These are phyloP conservation scores for Enhydra lutris DNA, from an alignment of 2,113 vertebrate species.

Conservation along the genomic window DNA sequence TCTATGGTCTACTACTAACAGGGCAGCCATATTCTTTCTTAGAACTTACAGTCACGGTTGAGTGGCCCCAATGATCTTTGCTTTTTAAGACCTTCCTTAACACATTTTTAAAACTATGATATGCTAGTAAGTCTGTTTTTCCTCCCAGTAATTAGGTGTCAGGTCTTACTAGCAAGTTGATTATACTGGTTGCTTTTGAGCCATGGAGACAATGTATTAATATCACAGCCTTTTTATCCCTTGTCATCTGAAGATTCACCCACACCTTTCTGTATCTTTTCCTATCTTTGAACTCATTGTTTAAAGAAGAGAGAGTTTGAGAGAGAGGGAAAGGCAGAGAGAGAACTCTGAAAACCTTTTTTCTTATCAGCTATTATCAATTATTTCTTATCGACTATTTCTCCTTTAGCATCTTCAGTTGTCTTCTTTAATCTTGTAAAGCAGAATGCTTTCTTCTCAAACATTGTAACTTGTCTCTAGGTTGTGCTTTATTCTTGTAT, in stretches of 20 bases:
- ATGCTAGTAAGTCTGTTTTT: background rate
- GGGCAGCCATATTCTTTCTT: background rate
- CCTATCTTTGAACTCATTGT: background rate
- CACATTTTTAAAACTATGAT: background rate
- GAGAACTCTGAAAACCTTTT: background rate
- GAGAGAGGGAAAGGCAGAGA: background rate
- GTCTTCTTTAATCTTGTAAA: background rate
- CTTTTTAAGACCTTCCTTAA: background rate
- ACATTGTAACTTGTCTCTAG: background rate
- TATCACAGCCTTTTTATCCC: background rate
- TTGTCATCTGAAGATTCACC: background rate
- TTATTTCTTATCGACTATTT: background rate
- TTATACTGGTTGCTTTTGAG: background rate
- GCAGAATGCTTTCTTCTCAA: background rate
- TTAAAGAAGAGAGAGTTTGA: background rate
- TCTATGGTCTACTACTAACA: background rate
- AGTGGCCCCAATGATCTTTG: background rate
- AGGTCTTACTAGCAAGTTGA: background rate
- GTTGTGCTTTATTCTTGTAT: conserved; percentile 12
- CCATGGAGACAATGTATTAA: background rate
- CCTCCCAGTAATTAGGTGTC: background rate
- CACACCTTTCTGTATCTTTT: background rate
- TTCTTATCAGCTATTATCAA: background rate
- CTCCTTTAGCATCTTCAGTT: background rate
- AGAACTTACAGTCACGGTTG: background rate